These are phyloP conservation scores for Drosophila chauvacae DNA, from an alignment of 1,140 invertebrate species.

Conservation along the genomic window DNA sequence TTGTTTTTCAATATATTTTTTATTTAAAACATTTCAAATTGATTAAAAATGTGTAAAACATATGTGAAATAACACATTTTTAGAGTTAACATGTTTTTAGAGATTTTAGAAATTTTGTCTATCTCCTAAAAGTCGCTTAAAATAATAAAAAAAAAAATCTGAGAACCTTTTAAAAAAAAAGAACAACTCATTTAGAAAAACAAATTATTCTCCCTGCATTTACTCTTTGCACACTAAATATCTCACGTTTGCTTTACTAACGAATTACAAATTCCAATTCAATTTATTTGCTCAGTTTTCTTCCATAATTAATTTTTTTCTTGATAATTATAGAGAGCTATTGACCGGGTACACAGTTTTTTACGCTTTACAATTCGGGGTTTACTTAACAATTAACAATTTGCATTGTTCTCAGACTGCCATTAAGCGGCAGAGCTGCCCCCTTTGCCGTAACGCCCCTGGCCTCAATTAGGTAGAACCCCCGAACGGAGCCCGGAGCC, in stretches of 20 bases:
- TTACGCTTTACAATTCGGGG: conserved; percentile 26
- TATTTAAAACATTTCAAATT: background rate
- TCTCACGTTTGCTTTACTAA: conserved; percentile 26
- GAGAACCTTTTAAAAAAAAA: background rate
- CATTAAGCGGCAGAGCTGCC: background rate
- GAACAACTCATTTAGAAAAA: too few species aligned
- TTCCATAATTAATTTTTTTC: conserved; percentile 43
- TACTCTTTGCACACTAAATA: conserved; percentile 8
- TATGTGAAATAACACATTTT: background rate
- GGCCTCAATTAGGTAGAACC: conserved; percentile 34
- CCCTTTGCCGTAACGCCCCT: background rate
- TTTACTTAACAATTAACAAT: conserved; percentile 34
- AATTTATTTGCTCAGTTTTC: conserved; percentile 47
- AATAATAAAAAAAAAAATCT: background rate
- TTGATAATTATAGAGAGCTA: conserved; percentile 47
- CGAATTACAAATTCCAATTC: conserved; percentile 27
- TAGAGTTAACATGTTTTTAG: background rate
- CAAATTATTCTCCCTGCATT: background rate
- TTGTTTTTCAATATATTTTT: background rate
- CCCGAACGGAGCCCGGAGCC: background rate
- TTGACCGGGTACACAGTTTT: conserved; percentile 38
- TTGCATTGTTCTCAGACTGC: conserved; percentile 33
- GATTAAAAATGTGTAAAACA: background rate
- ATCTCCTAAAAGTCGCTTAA: background rate
- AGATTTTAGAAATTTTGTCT: background rate